phyloP scores from a whole-genome alignment of 2,888 invertebrate species.

The Teleogryllus oceanicus region DNA sequence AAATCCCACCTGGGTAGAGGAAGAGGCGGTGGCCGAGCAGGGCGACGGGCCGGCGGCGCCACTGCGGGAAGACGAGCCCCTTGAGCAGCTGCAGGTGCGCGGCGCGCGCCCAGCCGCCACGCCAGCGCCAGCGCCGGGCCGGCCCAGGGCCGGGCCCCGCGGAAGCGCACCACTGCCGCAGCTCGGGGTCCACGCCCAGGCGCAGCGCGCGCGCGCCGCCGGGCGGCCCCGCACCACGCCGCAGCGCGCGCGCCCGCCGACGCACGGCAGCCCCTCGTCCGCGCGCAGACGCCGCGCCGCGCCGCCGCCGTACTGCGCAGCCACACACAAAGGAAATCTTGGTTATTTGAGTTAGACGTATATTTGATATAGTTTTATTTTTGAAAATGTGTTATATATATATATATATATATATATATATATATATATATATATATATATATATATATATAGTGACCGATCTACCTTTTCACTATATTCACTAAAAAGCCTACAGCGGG shows the following conservation, averaged over 20 bases:
- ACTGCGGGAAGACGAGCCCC: constrained; percentile 66
- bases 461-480: too few species aligned
- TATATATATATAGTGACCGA: too few species aligned
- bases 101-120: constrained; percentile 48
- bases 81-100: constrained; percentile 57
- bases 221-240: constrained; percentile 62
- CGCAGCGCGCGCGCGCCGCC: constrained; percentile 57
- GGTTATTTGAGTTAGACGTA: too few species aligned
- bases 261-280: constrained; percentile 56
- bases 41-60: constrained; percentile 55
- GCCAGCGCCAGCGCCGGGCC: constrained; percentile 51
- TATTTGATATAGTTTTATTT: too few species aligned
- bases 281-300: constrained; percentile 54
- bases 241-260: constrained; percentile 54
- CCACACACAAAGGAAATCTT: too few species aligned
- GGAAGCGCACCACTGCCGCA: constrained; percentile 60
- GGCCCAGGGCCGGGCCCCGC: constrained; percentile 58
- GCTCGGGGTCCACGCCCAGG: constrained; percentile 63
- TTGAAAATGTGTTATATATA: too few species aligned
- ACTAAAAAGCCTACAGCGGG: too few species aligned
- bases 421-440: too few species aligned
- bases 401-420: too few species aligned
- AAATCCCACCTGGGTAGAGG: too few species aligned
- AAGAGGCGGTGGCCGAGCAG: too few species aligned
- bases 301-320: constrained; percentile 55